Evolutionary conservation across 2,888 invertebrate genomes (phyloP).

Genomic region (Chrysolina americana): DNA sequence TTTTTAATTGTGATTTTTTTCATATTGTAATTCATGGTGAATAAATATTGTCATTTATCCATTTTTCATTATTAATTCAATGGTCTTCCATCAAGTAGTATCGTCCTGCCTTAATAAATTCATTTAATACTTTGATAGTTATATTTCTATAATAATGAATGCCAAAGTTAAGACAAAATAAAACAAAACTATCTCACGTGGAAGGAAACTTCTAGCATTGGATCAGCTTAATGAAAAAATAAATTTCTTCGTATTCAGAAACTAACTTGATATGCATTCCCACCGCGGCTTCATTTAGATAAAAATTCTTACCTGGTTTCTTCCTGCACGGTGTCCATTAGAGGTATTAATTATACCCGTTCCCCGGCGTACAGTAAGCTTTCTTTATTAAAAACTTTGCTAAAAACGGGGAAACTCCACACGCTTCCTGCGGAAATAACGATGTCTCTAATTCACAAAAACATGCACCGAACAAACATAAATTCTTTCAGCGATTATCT

Average conservation of each 20-base stretch:
- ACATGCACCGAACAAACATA: constrained; percentile 31
- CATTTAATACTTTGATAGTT: no score
- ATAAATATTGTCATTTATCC: no score
- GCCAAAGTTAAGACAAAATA: no score
- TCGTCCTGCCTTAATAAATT: no score
- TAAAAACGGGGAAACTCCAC: constrained; percentile 53
- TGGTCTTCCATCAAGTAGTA: no score
- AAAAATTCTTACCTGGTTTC: constrained; percentile 62
- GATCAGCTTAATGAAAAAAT: neutral
- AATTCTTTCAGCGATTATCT: constrained; percentile 39
- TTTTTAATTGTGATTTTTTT: no score
- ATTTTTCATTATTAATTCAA: no score
- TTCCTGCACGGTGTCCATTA: constrained; percentile 65
- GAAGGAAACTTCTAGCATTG: no score
- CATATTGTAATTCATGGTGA: no score
- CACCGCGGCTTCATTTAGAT: constrained; percentile 49
- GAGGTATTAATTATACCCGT: constrained; percentile 63
- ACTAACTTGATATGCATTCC: neutral
- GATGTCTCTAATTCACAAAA: constrained; percentile 50
- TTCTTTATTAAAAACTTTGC: constrained; percentile 62
- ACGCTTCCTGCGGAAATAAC: constrained; percentile 57
- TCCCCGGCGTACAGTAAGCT: constrained; percentile 58
- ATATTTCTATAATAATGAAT: no score
- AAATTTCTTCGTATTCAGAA: neutral
- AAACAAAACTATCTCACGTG: no score